phyloP scores from a whole-genome alignment of 2,888 invertebrate species.

The Melanostoma scalare region DNA sequence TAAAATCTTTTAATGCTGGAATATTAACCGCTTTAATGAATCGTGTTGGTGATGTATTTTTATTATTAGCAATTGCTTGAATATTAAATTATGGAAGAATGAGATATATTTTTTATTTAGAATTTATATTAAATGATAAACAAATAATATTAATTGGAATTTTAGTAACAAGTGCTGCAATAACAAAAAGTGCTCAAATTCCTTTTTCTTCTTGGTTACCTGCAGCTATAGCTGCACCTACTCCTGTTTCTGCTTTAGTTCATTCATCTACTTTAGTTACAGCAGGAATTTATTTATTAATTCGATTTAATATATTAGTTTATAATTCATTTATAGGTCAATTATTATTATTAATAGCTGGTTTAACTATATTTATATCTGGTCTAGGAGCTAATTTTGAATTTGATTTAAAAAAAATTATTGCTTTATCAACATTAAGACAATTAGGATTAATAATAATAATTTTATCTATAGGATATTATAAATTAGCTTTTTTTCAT shows the following conservation, averaged over 20 bases:
- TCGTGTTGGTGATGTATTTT: conserved; percentile 88
- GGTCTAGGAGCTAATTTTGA: conserved; percentile 85
- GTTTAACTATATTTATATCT: conserved; percentile 85
- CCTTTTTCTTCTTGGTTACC: too few relatives aligned
- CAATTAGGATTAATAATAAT: conserved; percentile 89
- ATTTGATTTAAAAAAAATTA: conserved; percentile 84
- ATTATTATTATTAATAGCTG: conserved; percentile 83
- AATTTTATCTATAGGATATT: conserved; percentile 83
- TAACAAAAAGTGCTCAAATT: conserved; percentile 89
- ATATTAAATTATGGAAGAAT: conserved; percentile 84
- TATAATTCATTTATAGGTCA: conserved; percentile 81
- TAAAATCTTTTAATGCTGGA: conserved; percentile 87
- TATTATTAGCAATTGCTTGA: conserved; percentile 85
- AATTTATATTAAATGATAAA: conserved; percentile 82
- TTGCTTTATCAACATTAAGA: conserved; percentile 87
- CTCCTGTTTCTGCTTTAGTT: too few relatives aligned
- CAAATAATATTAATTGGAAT: conserved; percentile 81
- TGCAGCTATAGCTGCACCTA: too few relatives aligned
- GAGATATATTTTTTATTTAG: conserved; percentile 84
- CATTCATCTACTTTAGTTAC: too few relatives aligned
- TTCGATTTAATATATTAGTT: conserved; percentile 85
- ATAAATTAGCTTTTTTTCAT: conserved; percentile 84
- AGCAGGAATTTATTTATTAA: conserved; percentile 81
- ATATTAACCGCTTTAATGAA: conserved; percentile 88
- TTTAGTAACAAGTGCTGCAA: conserved; percentile 84